Evolutionary conservation across 2,113 vertebrate genomes (phyloP).

Genomic region (Mustela nigripes): DNA sequence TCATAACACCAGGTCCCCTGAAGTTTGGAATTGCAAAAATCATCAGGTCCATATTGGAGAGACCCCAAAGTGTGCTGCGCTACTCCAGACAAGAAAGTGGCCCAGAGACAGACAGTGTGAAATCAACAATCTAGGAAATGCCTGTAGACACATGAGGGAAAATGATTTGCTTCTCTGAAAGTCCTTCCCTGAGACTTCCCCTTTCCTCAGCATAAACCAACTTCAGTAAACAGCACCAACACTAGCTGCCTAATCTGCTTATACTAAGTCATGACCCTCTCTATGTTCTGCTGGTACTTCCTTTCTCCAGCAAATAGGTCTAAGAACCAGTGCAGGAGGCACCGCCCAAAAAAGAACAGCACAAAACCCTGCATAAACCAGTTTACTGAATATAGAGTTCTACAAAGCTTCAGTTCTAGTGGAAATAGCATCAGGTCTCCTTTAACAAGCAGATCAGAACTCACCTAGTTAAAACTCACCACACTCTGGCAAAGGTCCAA

Average conservation of each 20-base stretch:
- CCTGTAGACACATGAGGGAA: background rate
- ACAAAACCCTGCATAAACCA: background rate
- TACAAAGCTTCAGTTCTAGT: background rate
- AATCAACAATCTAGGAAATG: background rate
- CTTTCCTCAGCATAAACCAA: background rate
- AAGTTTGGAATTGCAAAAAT: background rate
- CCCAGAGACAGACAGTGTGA: background rate
- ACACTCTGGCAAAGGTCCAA: background rate
- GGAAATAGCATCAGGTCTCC: background rate
- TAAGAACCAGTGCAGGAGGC: background rate
- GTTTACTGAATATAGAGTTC: background rate
- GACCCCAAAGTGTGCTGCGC: background rate
- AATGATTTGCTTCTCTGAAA: background rate
- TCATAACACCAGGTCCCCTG: background rate
- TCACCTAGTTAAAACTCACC: background rate
- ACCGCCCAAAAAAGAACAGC: background rate
- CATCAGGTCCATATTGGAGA: background rate
- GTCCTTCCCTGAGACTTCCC: background rate
- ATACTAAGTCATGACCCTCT: background rate
- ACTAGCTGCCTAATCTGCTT: background rate
- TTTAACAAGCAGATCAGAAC: background rate
- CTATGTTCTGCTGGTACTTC: background rate
- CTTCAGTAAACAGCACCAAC: background rate
- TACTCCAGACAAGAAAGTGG: background rate
- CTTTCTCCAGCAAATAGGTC: background rate